These are phyloP conservation scores for Gymnodraco acuticeps DNA, from an alignment of 2,797 vertebrate species.

Conservation along the genomic window DNA sequence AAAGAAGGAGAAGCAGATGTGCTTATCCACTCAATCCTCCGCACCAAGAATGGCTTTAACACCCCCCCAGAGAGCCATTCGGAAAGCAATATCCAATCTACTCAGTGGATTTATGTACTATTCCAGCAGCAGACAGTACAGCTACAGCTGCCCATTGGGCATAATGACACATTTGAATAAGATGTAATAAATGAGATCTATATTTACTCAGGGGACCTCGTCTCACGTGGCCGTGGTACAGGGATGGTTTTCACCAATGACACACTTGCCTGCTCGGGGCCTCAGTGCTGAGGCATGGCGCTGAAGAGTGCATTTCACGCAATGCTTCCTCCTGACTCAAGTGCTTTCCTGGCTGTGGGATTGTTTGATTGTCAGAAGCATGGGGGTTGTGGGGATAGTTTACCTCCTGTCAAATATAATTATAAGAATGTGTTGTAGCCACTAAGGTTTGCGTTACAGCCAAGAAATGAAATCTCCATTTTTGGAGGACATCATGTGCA, in stretches of 20 bases:
- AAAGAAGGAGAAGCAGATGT: constrained; percentile 34
- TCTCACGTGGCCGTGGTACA: constrained; percentile 38
- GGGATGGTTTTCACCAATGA: constrained; percentile 47
- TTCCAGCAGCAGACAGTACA: constrained; percentile 39
- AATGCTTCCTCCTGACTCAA: constrained; percentile 38
- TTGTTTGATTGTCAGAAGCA: constrained; percentile 23
- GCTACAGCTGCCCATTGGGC: constrained; percentile 40
- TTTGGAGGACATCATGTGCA: background rate
- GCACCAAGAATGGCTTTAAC: constrained; percentile 31
- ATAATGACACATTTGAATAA: constrained; percentile 68
- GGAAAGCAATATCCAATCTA: constrained; percentile 58
- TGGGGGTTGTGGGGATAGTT: background rate
- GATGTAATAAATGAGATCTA: constrained; percentile 61
- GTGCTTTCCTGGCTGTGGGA: constrained; percentile 21
- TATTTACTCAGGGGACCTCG: constrained; percentile 36
- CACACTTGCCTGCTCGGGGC: constrained; percentile 35
- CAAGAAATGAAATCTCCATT: background rate
- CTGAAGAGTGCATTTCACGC: constrained; percentile 35
- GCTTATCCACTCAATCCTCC: constrained; percentile 44
- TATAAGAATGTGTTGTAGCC: background rate
- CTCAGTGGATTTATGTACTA: constrained; percentile 57
- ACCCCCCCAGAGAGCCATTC: constrained; percentile 52
- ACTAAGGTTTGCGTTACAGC: no score
- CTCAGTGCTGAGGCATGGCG: constrained; percentile 13
- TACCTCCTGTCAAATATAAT: constrained; percentile 7